Base-by-base conservation (phyloP, 2,113 vertebrate genomes). In the Todiramphus chloris region DNA sequence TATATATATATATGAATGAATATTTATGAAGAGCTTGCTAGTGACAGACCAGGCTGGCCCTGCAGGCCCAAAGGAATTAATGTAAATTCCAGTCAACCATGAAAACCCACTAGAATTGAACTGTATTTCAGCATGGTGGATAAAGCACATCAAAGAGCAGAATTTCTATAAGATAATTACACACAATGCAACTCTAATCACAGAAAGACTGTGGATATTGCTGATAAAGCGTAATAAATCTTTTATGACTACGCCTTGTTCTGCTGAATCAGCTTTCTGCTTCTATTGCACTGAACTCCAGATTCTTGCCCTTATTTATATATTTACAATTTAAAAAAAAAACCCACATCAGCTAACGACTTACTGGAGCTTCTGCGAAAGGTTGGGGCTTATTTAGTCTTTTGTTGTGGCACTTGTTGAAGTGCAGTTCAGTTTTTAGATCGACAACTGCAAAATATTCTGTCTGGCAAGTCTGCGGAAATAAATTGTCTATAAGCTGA, bases 141-240 rank as follows among this genome's bases (percentile, higher is more conserved):
- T 91, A 96, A 96, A 97, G 87, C 94, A 97, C 96, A 96, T 97
- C 96, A 97, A 97, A 97, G 97, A 93, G 83, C 82, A 89, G 95
- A 90, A 97, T 97, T 95, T 96, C 96, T 97, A 85, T 95, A 96
- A 96, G 96, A 97, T 97, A 97, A 97, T 97, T 97, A 95, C 91
- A 89, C 96, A 96, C 95, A 97, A 97, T 97, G 96, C 92, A 94
- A 93, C 96, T 93, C 97, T 96, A 97, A 97, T 97, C 96, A 96
- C 87, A 95, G 96, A 93, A 96, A 96, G 97, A 97, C 95, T 95
- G 97, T 96, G 97, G 96, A 96, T 97, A 97, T 96, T 96, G 96
- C 97, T 98, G 97, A 98, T 97, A 97, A 97, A 96, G 97, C 90
- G 2, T 87, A 95, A 97, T 97, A 96, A 96, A 96, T 96, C 83